Conservation (phyloP, 1,140 invertebrate genomes). For the Aradophagus sp. region DNA sequence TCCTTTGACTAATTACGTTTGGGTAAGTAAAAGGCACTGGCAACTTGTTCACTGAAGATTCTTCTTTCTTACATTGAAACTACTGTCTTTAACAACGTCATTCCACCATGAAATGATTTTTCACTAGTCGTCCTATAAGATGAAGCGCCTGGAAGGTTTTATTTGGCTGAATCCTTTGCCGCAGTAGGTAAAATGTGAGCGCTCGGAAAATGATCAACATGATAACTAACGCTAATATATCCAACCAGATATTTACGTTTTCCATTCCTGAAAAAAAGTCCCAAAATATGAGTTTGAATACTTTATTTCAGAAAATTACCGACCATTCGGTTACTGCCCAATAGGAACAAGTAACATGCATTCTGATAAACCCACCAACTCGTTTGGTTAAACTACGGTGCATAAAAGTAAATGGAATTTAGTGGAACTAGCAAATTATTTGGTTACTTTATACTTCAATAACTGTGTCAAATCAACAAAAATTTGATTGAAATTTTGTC, state of each 20-base stretch:
- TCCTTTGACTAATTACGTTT: slow-evolving; percentile 18
- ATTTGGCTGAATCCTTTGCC: slow-evolving; percentile 80
- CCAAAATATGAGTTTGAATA: no score
- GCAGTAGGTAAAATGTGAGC: slow-evolving; percentile 79
- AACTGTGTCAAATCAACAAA: no score
- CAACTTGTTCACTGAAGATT: slow-evolving; percentile 44
- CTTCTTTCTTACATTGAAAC: not conserved
- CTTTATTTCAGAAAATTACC: no score
- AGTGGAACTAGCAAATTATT: slow-evolving; percentile 29
- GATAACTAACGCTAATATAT: slow-evolving; percentile 75
- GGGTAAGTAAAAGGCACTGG: slow-evolving; percentile 50
- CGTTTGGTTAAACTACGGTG: no score
- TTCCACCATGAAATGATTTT: slow-evolving; percentile 74
- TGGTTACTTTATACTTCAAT: no score
- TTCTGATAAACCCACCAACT: no score
- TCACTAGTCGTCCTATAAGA: slow-evolving; percentile 78
- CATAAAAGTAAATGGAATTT: slow-evolving; percentile 1
- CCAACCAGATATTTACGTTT: slow-evolving; percentile 77
- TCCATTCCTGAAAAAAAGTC: slow-evolving; percentile 76
- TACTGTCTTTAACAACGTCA: slow-evolving; percentile 36
- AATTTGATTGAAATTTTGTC: no score
- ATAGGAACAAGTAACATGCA: no score
- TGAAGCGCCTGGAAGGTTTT: slow-evolving; percentile 80
- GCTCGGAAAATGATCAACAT: slow-evolving; percentile 78
- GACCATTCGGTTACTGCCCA: no score